Conservation (phyloP, 2,113 vertebrate species). For the Mola mola region DNA sequence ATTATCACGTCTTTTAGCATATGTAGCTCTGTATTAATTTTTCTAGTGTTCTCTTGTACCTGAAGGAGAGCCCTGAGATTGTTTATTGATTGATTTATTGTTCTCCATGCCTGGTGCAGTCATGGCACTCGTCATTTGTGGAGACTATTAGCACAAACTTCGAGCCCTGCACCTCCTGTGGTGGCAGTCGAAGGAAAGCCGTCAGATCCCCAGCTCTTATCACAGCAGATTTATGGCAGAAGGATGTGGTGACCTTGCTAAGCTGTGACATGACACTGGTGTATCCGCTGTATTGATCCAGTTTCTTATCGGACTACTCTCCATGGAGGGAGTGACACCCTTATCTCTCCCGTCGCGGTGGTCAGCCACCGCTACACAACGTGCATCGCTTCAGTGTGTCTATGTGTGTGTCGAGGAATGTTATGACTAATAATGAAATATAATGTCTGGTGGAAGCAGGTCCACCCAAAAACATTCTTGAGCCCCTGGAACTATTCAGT, state of each 20-base stretch:
- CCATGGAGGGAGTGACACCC: conserved; percentile 20
- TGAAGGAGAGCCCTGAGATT: conserved; percentile 27
- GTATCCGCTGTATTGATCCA: conserved; percentile 53
- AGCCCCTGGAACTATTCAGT: too few species aligned
- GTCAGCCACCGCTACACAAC: too few species aligned
- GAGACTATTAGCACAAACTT: conserved; percentile 45
- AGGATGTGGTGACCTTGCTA: conserved; percentile 56
- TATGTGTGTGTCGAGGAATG: too few species aligned
- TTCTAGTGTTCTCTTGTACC: conserved; percentile 4
- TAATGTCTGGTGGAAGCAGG: too few species aligned
- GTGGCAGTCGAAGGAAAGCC: conserved; percentile 47
- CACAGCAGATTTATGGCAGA: conserved; percentile 15
- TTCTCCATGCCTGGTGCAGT: background rate
- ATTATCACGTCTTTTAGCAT: conserved; percentile 1
- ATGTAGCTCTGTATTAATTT: conserved; percentile 23
- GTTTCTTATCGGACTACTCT: conserved; percentile 42
- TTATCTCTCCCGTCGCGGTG: too few species aligned
- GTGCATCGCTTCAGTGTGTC: too few species aligned
- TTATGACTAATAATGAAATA: too few species aligned
- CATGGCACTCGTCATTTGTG: conserved; percentile 42
- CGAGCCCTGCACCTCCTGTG: conserved; percentile 20
- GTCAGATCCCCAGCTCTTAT: conserved; percentile 28
- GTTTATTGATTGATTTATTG: conserved; percentile 10
- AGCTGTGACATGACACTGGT: conserved; percentile 32
- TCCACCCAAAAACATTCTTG: too few species aligned